Base-by-base conservation (phyloP, 2,797 vertebrate genomes). In the Lycodopsis pacificus region DNA sequence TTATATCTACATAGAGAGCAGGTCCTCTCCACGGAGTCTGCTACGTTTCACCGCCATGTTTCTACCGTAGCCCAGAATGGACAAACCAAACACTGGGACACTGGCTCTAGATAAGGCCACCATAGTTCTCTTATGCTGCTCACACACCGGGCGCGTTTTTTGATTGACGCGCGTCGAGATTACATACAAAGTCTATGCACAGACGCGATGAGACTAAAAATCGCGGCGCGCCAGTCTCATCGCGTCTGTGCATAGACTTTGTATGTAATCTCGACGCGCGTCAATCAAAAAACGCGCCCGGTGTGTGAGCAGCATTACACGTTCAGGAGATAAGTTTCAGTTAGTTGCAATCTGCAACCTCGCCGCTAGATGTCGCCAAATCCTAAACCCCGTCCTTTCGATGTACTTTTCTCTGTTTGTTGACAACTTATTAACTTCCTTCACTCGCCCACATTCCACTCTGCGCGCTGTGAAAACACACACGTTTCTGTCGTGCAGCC, bases 401-500 rank as follows among this genome's bases (percentile, higher is more conserved):
- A 38, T 65, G 14, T 44, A 19, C 38, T 22, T 51, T 54, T 63
- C 1, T 0, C 34, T 27, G n/a, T 30, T 12, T 22, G 15, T 9
- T 36, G 38, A 42, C 10, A 36, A 2, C 38, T 12, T 49, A 34
- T 27, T 27, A 27, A 36, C 19, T 19, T 8, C 36, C 17, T 44
- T n/a, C 9, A 0, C 59, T 15, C 11, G 0, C 25, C 53, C 10
- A 30, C 10, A 51, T 20, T 8, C 14, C 5, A 27, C 19, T 61
- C 11, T 5, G 20, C 7, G 25, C 2, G 13, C 15, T 19, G 0
- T 12, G 51, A 68, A 34, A 13, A 53, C 7, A n/a, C 49, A 7
- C 48, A 8, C n/a, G 4, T 57, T 40, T 58, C 30, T 72, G 48
- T 57, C 20, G n/a, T 9, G 20, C 87, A 99, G 97, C 96, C 77